Conservation (phyloP, 92 coral and sea anemone species). For the Heliopora coerulea region DNA sequence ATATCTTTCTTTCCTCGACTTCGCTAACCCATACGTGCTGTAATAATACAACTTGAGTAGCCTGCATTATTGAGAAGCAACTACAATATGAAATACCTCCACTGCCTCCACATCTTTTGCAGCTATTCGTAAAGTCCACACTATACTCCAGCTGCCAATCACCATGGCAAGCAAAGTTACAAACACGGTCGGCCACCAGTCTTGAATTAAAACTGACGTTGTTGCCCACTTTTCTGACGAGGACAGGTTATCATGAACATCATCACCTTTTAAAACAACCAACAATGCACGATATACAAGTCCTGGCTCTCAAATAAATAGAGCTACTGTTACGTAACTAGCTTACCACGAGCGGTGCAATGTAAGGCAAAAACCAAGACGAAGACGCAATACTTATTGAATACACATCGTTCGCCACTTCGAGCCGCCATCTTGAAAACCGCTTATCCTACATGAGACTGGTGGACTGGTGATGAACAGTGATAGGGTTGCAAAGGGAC, state of each 20-base stretch:
- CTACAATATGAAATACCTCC: not conserved
- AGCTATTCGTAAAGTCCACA: conserved; percentile 36
- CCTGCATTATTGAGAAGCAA: too few relatives aligned
- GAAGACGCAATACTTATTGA: not conserved
- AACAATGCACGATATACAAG: too few relatives aligned
- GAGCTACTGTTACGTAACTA: too few relatives aligned
- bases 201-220: conserved; percentile 11
- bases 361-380: not conserved
- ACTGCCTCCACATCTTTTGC: conserved; percentile 6
- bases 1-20: too few relatives aligned
- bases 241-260: not conserved
- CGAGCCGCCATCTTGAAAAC: not conserved
- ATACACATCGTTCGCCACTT: not conserved
- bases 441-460: too few relatives aligned
- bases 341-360: not conserved
- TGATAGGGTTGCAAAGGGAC: too few relatives aligned
- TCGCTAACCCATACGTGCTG: too few relatives aligned
- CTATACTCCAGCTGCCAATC: conserved; percentile 28
- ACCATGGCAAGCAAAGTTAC: conserved; percentile 4
- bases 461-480: too few relatives aligned
- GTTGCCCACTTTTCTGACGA: conserved; percentile 6
- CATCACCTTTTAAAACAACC: not conserved
- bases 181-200: conserved; percentile 28
- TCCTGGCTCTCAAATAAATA: too few relatives aligned
- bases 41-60: too few relatives aligned